Evolutionary conservation across 2,113 vertebrate genomes (phyloP).

Genomic region (Lepisosteus osseus): DNA sequence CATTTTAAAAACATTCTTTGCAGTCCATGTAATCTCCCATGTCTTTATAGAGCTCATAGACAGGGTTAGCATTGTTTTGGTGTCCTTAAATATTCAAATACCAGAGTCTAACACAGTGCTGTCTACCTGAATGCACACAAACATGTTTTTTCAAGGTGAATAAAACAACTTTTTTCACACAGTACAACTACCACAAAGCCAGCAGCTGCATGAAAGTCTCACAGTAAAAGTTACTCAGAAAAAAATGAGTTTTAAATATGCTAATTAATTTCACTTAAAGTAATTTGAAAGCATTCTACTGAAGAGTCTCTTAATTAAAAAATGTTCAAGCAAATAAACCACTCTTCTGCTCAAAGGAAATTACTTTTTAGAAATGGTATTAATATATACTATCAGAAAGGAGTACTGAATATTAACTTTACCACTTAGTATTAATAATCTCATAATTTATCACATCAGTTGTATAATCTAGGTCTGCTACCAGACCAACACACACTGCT

Average conservation of each 20-base stretch:
- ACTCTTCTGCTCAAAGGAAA: constrained; percentile 22
- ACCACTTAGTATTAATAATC: constrained; percentile 20
- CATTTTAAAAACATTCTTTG: no score
- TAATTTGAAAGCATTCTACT: constrained; percentile 20
- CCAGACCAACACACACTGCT: neutral
- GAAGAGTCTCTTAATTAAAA: constrained; percentile 18
- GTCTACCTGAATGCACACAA: no score
- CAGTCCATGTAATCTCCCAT: no score
- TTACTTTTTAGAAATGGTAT: constrained; percentile 13
- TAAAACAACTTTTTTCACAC: no score
- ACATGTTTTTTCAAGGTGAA: no score
- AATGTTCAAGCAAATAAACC: constrained; percentile 20
- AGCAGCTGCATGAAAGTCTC: constrained; percentile 11
- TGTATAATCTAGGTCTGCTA: neutral
- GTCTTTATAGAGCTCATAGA: no score
- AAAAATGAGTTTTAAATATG: constrained; percentile 12
- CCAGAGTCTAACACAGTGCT: no score
- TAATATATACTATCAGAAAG: constrained; percentile 10
- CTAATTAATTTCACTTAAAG: constrained; percentile 19
- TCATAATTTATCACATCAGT: constrained; percentile 12
- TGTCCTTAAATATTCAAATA: no score
- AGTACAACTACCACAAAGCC: neutral
- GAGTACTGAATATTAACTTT: constrained; percentile 8
- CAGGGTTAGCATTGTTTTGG: no score
- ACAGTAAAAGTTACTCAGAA: neutral